phyloP scores from a whole-genome alignment of 2,113 vertebrate genomes.

The Rana temporaria region DNA sequence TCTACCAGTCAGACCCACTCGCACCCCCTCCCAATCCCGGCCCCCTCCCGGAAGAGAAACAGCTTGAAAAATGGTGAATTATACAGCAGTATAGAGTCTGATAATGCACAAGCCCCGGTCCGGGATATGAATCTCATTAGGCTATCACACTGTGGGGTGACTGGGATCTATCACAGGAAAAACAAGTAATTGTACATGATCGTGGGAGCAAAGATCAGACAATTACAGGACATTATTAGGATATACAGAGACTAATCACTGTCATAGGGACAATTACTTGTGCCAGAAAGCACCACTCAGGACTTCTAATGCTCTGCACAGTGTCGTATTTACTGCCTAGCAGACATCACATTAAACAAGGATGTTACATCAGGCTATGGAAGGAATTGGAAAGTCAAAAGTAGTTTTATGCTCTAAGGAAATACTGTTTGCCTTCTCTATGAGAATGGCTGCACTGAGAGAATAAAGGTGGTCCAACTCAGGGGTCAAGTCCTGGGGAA shows the following conservation, averaged over 20 bases:
- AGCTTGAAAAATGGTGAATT: too few relatives aligned
- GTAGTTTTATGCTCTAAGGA: too few relatives aligned
- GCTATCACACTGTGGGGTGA: neutral
- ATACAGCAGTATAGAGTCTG: neutral
- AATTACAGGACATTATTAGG: neutral
- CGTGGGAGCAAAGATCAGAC: neutral
- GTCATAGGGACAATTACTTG: neutral
- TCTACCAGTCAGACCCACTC: too few relatives aligned
- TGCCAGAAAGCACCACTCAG: neutral
- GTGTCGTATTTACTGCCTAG: neutral
- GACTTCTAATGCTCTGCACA: neutral
- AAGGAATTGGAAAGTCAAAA: neutral
- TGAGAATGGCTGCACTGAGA: too few relatives aligned
- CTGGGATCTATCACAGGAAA: conserved; percentile 1
- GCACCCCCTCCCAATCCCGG: too few relatives aligned
- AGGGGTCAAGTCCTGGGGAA: too few relatives aligned
- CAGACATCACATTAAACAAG: neutral
- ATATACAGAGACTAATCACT: neutral
- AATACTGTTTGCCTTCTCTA: too few relatives aligned
- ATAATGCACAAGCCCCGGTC: neutral
- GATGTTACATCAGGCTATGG: neutral
- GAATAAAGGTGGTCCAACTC: too few relatives aligned
- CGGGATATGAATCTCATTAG: conserved; percentile 10
- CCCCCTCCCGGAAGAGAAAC: too few relatives aligned
- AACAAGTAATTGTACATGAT: neutral